These are phyloP conservation scores for Nephrotoma guestfalica DNA, from an alignment of 2,888 invertebrate species.

Conservation along the genomic window DNA sequence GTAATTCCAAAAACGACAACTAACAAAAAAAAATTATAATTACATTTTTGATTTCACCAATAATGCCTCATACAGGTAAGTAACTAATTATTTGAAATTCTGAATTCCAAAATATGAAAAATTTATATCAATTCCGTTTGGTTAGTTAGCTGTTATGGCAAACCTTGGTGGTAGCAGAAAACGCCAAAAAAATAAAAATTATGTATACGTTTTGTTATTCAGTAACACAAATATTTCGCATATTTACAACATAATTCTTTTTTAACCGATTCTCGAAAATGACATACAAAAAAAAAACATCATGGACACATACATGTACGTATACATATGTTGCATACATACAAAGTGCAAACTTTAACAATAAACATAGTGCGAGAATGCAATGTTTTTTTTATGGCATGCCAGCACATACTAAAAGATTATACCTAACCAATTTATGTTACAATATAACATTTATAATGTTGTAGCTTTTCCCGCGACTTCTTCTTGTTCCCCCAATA, in stretches of 20 bases:
- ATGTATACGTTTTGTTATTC: not conserved
- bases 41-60: not conserved
- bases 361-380: not conserved
- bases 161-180: not conserved
- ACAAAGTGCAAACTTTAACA: not conserved
- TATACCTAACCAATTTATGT: not conserved
- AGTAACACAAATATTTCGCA: not conserved
- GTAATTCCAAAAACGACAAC: not conserved
- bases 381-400: not conserved
- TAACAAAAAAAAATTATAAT: not conserved
- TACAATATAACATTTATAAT: not conserved
- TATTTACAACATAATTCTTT: not conserved
- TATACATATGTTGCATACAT: not conserved
- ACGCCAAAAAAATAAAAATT: not conserved
- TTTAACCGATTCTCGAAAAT: not conserved
- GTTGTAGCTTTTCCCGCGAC: not conserved
- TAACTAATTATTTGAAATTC: not conserved
- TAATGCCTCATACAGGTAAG: slow-evolving; percentile 2
- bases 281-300: not conserved
- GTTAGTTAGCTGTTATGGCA: not conserved
- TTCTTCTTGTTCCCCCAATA: not conserved
- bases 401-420: not conserved
- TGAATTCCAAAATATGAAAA: not conserved
- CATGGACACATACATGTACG: not conserved
- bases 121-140: not conserved